Evolutionary conservation across 2,113 vertebrate genomes (phyloP).

Genomic region (Zeus faber): DNA sequence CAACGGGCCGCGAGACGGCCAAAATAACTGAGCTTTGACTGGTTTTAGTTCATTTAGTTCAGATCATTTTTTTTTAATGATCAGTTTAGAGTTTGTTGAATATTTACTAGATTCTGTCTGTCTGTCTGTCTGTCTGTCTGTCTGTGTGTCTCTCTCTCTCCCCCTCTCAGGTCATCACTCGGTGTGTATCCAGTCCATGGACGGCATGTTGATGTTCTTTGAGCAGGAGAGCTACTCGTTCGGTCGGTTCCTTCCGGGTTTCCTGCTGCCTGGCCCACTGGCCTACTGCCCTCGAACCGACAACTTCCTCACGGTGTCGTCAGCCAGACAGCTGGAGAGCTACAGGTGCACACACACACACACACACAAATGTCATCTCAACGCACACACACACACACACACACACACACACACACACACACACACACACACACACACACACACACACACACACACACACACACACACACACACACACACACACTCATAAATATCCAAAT

Average conservation of each 20-base stretch:
- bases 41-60: too few relatives aligned
- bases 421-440: background rate
- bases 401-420: background rate
- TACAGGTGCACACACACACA: conserved; percentile 81
- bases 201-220: conserved; percentile 97
- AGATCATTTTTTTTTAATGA: too few relatives aligned
- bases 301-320: conserved; percentile 93
- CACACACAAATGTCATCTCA: too few relatives aligned
- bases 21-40: background rate
- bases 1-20: background rate
- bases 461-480: background rate
- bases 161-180: conserved; percentile 84
- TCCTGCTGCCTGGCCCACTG: conserved; percentile 91
- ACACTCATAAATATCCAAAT: background rate
- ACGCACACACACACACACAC: background rate
- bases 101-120: background rate
- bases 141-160: background rate
- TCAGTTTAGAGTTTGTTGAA: too few relatives aligned
- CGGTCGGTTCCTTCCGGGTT: conserved; percentile 90
- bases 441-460: conserved; percentile 1
- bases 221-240: conserved; percentile 97
- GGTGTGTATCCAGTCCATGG: conserved; percentile 96
- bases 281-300: conserved; percentile 88
- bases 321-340: conserved; percentile 88
- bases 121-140: background rate